A percentile compares a stretch with the other conserved stretches of the same genome.
These are phyloP conservation scores for Pseudachorutes palmiensis DNA, from an alignment of 1,140 invertebrate genomes.

Conservation along the genomic window DNA sequence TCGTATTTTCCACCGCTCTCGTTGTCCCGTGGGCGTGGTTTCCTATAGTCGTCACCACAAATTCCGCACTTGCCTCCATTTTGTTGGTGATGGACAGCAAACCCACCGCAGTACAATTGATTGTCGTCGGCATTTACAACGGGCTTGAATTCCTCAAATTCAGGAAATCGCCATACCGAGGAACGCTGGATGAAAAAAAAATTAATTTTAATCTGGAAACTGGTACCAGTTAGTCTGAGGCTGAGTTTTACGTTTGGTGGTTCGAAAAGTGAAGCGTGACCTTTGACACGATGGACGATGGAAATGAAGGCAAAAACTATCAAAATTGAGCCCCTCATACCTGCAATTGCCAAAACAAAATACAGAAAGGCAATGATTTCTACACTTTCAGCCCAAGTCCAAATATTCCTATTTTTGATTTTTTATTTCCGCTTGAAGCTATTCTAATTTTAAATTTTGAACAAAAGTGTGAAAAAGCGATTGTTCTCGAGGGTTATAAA, in stretches of 20 bases:
- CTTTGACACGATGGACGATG: too few relatives aligned
- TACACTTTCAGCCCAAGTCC: too few relatives aligned
- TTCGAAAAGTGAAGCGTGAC: neutral
- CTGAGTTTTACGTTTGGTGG: neutral
- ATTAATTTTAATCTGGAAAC: neutral
- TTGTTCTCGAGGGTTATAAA: too few relatives aligned
- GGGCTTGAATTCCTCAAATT: constrained; percentile 16
- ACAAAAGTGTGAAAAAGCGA: too few relatives aligned
- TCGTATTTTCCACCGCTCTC: constrained; percentile 25
- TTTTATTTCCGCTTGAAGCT: too few relatives aligned
- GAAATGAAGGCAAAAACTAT: too few relatives aligned
- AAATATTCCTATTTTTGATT: too few relatives aligned
- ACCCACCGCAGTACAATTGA: constrained; percentile 38
- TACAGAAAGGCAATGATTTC: too few relatives aligned
- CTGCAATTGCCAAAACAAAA: too few relatives aligned
- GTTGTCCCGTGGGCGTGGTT: constrained; percentile 29
- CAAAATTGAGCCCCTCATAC: too few relatives aligned
- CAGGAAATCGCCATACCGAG: constrained; percentile 41
- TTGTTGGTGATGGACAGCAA: constrained; percentile 3
- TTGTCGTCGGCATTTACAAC: constrained; percentile 41
- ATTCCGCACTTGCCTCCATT: constrained; percentile 45
- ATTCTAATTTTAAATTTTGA: too few relatives aligned
- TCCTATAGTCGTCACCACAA: constrained; percentile 41
- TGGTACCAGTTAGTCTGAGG: neutral
- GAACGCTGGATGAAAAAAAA: constrained; percentile 38